Percentiles rank a stretch among this genome's conserved stretches.
phyloP scores from a whole-genome alignment of 1,140 invertebrate species.

The Calycopis cecrops region DNA sequence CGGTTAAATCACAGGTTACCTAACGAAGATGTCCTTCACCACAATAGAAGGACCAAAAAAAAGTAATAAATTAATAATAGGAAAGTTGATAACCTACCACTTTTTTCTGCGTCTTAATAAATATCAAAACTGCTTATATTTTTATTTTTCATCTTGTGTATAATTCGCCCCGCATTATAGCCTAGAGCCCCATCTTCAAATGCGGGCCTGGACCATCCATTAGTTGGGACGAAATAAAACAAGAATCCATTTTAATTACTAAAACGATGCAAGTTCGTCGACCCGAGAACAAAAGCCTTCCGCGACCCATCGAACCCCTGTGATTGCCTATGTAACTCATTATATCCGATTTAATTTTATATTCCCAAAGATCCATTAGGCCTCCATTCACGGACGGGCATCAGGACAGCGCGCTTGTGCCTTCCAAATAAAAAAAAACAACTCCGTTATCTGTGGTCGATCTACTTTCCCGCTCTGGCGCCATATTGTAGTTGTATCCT shows the following conservation, averaged over 20 bases:
- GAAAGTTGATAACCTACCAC: no score
- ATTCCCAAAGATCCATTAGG: slow-evolving; percentile 59
- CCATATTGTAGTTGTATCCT: slow-evolving; percentile 25
- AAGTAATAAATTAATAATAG: no score
- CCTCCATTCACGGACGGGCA: slow-evolving; percentile 52
- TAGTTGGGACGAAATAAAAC: slow-evolving; percentile 36
- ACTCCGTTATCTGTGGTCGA: slow-evolving; percentile 37
- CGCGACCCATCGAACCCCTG: slow-evolving; percentile 46
- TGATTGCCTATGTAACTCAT: slow-evolving; percentile 63
- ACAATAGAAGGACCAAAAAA: no score
- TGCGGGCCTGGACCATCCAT: slow-evolving; percentile 28
- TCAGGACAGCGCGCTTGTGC: slow-evolving; percentile 46
- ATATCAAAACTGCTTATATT: neutral
- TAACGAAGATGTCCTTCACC: no score
- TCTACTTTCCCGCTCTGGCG: slow-evolving; percentile 37
- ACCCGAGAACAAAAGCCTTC: slow-evolving; percentile 53
- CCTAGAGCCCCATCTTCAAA: neutral
- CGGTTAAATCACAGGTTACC: no score
- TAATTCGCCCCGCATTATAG: slow-evolving; percentile 28
- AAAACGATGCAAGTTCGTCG: slow-evolving; percentile 38
- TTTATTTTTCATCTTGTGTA: neutral
- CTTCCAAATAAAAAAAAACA: slow-evolving; percentile 41
- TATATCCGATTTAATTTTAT: slow-evolving; percentile 63
- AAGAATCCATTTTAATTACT: slow-evolving; percentile 54
- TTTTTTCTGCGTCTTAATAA: no score